These are phyloP conservation scores for Cepaea hortensis DNA, from an alignment of 2,888 invertebrate species.

Conservation along the genomic window DNA sequence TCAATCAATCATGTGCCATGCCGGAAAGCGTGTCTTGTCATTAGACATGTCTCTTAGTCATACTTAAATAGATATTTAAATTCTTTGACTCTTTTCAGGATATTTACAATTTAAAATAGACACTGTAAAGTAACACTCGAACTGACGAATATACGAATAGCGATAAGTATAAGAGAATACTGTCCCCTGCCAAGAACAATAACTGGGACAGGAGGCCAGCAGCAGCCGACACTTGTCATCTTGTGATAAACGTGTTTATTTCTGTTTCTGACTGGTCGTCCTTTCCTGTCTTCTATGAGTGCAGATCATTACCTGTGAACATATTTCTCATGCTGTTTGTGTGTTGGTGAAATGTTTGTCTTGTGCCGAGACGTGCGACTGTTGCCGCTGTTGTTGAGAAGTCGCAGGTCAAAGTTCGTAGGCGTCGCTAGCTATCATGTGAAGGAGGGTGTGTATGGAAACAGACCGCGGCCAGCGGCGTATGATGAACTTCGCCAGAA, in stretches of 20 bases:
- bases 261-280: too few species aligned
- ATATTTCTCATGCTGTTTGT: too few species aligned
- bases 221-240: too few species aligned
- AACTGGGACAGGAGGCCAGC: neutral
- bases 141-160: neutral
- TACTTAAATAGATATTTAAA: too few species aligned
- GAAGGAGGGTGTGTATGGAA: conserved; percentile 59
- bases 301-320: too few species aligned
- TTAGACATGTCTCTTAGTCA: too few species aligned
- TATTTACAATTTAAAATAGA: too few species aligned
- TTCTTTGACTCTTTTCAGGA: too few species aligned
- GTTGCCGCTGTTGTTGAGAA: neutral
- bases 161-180: neutral
- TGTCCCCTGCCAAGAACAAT: neutral
- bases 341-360: neutral
- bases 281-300: too few species aligned
- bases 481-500: neutral
- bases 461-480: conserved; percentile 19
- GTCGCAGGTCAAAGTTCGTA: neutral
- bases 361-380: conserved; percentile 1
- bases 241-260: too few species aligned
- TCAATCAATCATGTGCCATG: too few species aligned
- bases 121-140: neutral
- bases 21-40: too few species aligned
- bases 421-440: conserved; percentile 54